phyloP scores from a whole-genome alignment of 2,113 vertebrate genomes.

The Hirundichthys speculiger region DNA sequence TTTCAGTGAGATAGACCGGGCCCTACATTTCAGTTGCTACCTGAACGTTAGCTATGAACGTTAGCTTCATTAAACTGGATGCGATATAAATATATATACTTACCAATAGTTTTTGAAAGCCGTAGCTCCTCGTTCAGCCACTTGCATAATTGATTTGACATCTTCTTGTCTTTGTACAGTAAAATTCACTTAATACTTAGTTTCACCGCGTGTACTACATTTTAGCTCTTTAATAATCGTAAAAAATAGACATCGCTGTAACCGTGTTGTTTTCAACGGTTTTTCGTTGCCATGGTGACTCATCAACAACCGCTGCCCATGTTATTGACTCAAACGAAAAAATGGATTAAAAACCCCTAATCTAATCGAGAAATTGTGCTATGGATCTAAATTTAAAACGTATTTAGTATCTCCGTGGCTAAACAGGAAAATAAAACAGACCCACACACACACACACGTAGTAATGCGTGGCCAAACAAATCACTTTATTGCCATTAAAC shows the following conservation, averaged over 20 bases:
- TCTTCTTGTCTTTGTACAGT: slow-evolving; percentile 43
- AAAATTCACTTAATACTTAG: not conserved
- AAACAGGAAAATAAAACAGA: too few species aligned
- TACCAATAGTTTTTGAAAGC: slow-evolving; percentile 88
- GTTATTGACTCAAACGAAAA: too few species aligned
- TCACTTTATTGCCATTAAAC: slow-evolving; percentile 69
- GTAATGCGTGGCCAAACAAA: slow-evolving; percentile 41
- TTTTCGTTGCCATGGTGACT: not conserved
- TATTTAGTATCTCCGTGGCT: too few species aligned
- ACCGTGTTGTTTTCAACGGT: not conserved
- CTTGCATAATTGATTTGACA: slow-evolving; percentile 89
- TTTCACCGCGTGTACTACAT: not conserved
- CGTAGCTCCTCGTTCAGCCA: slow-evolving; percentile 91
- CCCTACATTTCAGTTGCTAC: not conserved
- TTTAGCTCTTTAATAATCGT: not conserved
- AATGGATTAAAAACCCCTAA: too few species aligned
- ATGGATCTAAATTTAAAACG: too few species aligned
- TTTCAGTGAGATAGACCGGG: too few species aligned
- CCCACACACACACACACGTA: too few species aligned
- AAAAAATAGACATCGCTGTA: too few species aligned
- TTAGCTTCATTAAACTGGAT: slow-evolving; percentile 10
- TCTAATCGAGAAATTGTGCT: too few species aligned
- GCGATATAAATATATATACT: slow-evolving; percentile 48
- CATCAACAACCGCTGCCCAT: not conserved
- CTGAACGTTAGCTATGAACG: not conserved